Percentiles rank a stretch among this genome's conserved stretches.
These are phyloP conservation scores for Caenorhabditis uteleia DNA, from an alignment of 2,888 invertebrate species.

Conservation along the genomic window DNA sequence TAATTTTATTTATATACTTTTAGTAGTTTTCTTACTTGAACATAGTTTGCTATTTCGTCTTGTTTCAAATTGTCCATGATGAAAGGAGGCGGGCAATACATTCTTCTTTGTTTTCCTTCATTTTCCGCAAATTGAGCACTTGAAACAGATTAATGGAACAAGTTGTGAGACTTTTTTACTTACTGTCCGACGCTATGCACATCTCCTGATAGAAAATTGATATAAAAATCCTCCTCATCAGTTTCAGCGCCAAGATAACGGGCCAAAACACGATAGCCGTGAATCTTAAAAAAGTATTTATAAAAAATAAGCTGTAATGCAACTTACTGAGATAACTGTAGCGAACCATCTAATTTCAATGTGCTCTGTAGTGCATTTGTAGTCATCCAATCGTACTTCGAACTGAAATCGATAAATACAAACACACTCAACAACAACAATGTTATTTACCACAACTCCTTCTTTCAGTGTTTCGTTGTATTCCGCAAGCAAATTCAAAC, in stretches of 20 bases:
- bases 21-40: too few relatives aligned
- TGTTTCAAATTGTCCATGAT: too few relatives aligned
- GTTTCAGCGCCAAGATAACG: constrained; percentile 86
- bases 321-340: constrained; percentile 81
- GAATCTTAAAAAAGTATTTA: constrained; percentile 12
- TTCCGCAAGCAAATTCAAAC: too few relatives aligned
- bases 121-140: neutral
- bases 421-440: too few relatives aligned
- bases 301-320: neutral
- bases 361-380: constrained; percentile 8
- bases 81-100: neutral
- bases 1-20: too few relatives aligned
- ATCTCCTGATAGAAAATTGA: constrained; percentile 88
- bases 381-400: constrained; percentile 28
- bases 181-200: constrained; percentile 87
- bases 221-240: constrained; percentile 86
- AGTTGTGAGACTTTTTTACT: neutral
- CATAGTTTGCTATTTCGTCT: too few relatives aligned
- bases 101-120: too few relatives aligned
- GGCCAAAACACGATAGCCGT: constrained; percentile 75
- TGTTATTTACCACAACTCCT: too few relatives aligned
- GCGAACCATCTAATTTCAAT: constrained; percentile 82
- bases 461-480: too few relatives aligned
- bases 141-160: neutral
- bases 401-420: too few relatives aligned